Evolutionary conservation across 2,888 invertebrate species (phyloP), one percentile per base, ranked within the genome.

Genomic region (Synanthedon tipuliformis): DNA sequence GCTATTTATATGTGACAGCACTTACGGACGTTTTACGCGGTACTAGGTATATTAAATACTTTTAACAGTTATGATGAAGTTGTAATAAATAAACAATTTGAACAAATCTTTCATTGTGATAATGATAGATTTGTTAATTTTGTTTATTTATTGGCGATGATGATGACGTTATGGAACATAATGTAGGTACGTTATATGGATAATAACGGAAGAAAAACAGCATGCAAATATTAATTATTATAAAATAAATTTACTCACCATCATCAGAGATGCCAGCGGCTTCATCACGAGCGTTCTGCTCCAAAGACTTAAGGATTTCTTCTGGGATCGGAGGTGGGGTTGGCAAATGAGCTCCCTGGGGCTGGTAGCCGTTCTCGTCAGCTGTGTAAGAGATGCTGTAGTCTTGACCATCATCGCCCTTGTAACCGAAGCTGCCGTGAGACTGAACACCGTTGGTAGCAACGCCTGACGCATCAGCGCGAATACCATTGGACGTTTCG

Each of bases 311-410:
- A 67, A 88, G 64, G 74, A 84, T 85, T 10, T 71, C 88, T 56
- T 85, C 87, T 0, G 88, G 88, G 68, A 86, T 87, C 48, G 87
- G 88, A 27, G 87, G 87, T 60, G 77, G 88, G 48, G 88, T 85
- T 55, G 88, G 88, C 51, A 87, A 66, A 62, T 87, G 87, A 51
- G 85, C 86, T 51, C 87, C 87, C 62, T 71, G 77, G 54, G 87
- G 86, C 64, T 75, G 77, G 78, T 64, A 87, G 7, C 87, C 87
- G 58, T 87, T 87, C 73, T 87, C 86, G 51, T 87, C 87, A 72
- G 86, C 87, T 45, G 86, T 87, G 69, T 87, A 87, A 0, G 78
- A 74, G 68, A 87, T 84, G 73, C 78, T 80, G 78, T 87, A 87
- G 65, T 85, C 85, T 59, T 86, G 86, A 50, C 87, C 87, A 67